These are phyloP conservation scores for Lycophotia porphyrea DNA, from an alignment of 2,888 invertebrate species.

Conservation along the genomic window DNA sequence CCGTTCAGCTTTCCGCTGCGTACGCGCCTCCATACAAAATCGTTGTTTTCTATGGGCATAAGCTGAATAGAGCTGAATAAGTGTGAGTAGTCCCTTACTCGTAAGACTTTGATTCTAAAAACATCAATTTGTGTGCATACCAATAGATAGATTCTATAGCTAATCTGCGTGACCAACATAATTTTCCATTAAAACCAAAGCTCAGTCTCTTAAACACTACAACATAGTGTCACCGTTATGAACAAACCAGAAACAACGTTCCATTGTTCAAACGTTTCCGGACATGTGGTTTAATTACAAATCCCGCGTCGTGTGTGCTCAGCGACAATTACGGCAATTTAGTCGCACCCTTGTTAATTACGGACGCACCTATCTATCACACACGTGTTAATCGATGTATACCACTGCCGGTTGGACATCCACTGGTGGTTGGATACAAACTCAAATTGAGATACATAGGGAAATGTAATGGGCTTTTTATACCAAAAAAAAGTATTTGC, in stretches of 20 bases:
- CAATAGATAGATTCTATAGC: neutral
- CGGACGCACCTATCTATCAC: constrained; percentile 73
- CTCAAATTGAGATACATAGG: constrained; percentile 29
- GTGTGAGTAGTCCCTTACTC: too few relatives aligned
- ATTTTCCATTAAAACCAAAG: neutral
- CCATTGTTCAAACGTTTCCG: constrained; percentile 31
- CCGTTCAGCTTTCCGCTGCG: too few relatives aligned
- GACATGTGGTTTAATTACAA: constrained; percentile 63
- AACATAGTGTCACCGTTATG: constrained; percentile 3
- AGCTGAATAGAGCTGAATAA: too few relatives aligned
- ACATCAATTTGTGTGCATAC: too few relatives aligned
- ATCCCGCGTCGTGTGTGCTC: constrained; percentile 68
- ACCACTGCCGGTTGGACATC: constrained; percentile 27
- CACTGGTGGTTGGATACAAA: constrained; percentile 9
- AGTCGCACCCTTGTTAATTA: constrained; percentile 83
- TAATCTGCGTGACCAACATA: neutral
- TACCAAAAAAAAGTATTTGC: neutral
- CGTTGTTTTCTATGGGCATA: too few relatives aligned
- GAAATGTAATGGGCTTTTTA: constrained; percentile 5
- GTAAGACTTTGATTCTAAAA: too few relatives aligned
- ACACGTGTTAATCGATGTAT: constrained; percentile 49
- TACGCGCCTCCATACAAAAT: too few relatives aligned
- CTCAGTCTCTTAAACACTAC: neutral
- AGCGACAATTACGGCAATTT: constrained; percentile 80
- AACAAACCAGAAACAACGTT: constrained; percentile 29